A percentile compares a stretch with the other conserved stretches of the same genome.
These are phyloP conservation scores for Micromussa lordhowensis DNA, from an alignment of 92 coral and sea anemone species.

Conservation along the genomic window DNA sequence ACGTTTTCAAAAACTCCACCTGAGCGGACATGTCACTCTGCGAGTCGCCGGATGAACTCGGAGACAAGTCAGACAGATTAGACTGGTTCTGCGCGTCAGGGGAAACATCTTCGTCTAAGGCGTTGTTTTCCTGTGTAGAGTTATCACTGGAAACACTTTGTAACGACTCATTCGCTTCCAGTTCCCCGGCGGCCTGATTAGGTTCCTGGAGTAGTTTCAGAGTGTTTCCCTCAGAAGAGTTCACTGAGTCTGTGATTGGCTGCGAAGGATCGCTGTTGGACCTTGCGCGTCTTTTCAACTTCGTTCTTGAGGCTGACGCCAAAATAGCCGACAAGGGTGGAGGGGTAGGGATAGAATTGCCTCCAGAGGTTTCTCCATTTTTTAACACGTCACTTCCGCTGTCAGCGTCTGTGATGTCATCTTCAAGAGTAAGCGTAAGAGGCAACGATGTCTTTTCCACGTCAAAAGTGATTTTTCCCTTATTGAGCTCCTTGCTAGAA, in stretches of 20 bases:
- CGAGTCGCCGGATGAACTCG: conserved; percentile 30
- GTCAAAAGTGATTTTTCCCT: background rate
- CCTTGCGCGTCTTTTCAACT: conserved; percentile 10
- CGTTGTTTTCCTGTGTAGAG: background rate
- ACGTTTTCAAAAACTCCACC: conserved; percentile 75
- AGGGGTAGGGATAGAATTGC: conserved; percentile 1
- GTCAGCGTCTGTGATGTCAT: background rate
- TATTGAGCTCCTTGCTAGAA: background rate
- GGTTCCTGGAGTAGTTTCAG: background rate
- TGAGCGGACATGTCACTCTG: conserved; percentile 31
- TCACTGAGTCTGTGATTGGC: background rate
- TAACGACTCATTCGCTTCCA: background rate
- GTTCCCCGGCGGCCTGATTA: background rate
- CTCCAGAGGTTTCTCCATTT: background rate
- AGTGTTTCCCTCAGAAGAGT: background rate
- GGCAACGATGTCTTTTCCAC: background rate
- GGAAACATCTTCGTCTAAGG: conserved; percentile 9
- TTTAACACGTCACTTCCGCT: background rate
- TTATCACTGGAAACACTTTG: background rate
- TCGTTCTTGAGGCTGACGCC: conserved; percentile 41
- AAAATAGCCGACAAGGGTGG: conserved; percentile 40
- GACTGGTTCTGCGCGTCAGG: conserved; percentile 3
- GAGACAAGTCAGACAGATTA: background rate
- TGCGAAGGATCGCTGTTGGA: conserved; percentile 1
- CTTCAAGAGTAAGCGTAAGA: background rate